Conservation (phyloP, 1,140 invertebrate genomes). For the Lepidotrigona ventralis region DNA sequence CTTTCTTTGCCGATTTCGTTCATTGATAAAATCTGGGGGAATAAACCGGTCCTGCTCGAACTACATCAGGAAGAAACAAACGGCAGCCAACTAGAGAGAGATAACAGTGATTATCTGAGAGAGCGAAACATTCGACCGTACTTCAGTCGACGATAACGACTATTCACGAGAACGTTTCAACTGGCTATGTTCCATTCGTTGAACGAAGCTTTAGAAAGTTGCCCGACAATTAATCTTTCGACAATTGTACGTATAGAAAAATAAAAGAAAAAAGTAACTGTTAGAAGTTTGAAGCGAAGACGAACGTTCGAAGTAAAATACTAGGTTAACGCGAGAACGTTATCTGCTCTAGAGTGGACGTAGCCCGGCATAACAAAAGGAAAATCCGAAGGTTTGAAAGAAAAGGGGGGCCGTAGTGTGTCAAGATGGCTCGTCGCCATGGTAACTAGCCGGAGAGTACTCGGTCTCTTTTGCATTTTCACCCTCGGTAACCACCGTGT, state of each 20-base stretch:
- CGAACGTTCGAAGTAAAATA: background rate
- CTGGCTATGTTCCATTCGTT: background rate
- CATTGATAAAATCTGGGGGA: background rate
- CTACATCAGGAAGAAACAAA: conserved; percentile 3
- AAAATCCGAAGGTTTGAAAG: conserved; percentile 38
- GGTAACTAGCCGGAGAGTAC: conserved; percentile 65
- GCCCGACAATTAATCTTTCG: background rate
- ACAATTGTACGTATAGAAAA: background rate
- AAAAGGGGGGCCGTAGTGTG: conserved; percentile 63
- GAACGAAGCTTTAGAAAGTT: background rate
- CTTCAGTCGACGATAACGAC: conserved; percentile 18
- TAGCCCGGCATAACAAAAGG: conserved; percentile 24
- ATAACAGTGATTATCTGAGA: conserved; percentile 26
- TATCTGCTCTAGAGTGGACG: conserved; percentile 28
- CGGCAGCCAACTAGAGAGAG: conserved; percentile 12
- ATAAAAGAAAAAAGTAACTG: background rate
- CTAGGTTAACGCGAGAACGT: conserved; percentile 50
- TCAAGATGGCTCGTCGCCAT: conserved; percentile 75
- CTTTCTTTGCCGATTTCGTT: background rate
- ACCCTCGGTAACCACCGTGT: conserved; percentile 32
- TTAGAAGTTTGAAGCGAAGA: background rate
- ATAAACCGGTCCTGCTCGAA: background rate
- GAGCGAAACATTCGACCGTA: background rate
- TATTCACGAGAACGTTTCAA: background rate
- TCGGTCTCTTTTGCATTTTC: conserved; percentile 54